These are phyloP conservation scores for Chaetophractus vellerosus DNA, from an alignment of 2,797 vertebrate species.

Conservation along the genomic window DNA sequence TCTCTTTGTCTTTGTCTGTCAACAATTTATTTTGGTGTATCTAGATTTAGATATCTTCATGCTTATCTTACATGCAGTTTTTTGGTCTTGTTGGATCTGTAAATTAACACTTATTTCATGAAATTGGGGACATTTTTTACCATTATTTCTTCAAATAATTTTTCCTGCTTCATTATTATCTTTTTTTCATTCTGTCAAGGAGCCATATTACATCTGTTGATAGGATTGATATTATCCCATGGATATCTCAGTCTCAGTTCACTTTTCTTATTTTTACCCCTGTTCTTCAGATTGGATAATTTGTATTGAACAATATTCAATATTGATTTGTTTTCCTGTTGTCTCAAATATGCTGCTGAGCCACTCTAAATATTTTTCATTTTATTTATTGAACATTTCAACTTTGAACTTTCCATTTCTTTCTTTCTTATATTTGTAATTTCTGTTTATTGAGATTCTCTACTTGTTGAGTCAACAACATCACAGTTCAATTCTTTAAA, in stretches of 20 bases:
- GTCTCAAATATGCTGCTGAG: background rate
- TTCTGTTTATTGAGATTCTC: background rate
- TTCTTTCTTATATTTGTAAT: background rate
- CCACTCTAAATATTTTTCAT: background rate
- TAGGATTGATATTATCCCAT: background rate
- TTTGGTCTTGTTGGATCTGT: background rate
- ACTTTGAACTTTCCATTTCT: background rate
- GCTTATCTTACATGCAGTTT: background rate
- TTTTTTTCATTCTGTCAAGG: background rate
- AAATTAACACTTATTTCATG: background rate
- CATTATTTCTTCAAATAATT: background rate
- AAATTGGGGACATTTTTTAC: background rate
- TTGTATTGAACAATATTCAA: background rate
- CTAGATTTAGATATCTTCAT: background rate
- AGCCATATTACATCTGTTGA: background rate
- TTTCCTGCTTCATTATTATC: too few relatives aligned
- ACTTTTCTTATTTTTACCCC: background rate
- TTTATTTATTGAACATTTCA: background rate
- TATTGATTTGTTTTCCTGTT: conserved; percentile 37
- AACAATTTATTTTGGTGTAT: conserved; percentile 9
- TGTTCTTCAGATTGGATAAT: background rate
- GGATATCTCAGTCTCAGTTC: background rate
- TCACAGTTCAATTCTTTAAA: too few relatives aligned
- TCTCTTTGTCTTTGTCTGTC: background rate
- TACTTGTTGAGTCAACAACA: background rate